Base-by-base conservation (phyloP, 2,888 invertebrate species). In the Drosophila sordidapex region DNA sequence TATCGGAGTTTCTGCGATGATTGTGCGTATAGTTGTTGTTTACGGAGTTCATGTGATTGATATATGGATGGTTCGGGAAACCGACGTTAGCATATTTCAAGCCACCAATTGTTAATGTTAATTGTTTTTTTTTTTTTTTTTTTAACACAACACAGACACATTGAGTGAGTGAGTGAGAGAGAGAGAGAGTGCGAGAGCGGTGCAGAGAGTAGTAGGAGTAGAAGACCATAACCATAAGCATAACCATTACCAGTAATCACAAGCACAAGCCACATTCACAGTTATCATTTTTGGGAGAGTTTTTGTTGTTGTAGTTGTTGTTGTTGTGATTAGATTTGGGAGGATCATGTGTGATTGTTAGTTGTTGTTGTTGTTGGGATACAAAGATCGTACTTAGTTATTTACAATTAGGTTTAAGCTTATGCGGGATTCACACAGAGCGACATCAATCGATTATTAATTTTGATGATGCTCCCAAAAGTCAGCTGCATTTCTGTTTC, bases 21-120 rank as follows among this genome's bases (percentile, higher is more conserved):
- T 90, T 90, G 76, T 88, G 83, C 81, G 91, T 90, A 86, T 92
- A 90, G 87, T 91, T 91, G 90, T 92, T 91, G 90, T 91, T 89
- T 83, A 90, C 85, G 81, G 90, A 91, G 79, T 91, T 91, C 86
- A 91, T 90, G 76, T 92, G 90, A 87, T 92, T 92, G 84, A 92
- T 91, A 85, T 91, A 91, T 85, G 92, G 91, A 85, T 92, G 92
- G 90, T 93, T 94, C 90, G 95, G 94, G 94, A 95, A 95, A 83
- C 94, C 94, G 83, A 95, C 93, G 92, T 95, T 94, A 87, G 94
- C 95, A 93, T 95, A 95, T 93, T 95, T 95, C 91, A 94, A 90
- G 93, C 94, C 92, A 91, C 91, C 92, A 90, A n/a, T n/a, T n/a
- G n/a, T n/a, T n/a, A n/a, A n/a, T n/a, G 25, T 46, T 46, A 46